Evolutionary conservation across 2,888 invertebrate genomes (phyloP).

Genomic region (Cheilosia variabilis): DNA sequence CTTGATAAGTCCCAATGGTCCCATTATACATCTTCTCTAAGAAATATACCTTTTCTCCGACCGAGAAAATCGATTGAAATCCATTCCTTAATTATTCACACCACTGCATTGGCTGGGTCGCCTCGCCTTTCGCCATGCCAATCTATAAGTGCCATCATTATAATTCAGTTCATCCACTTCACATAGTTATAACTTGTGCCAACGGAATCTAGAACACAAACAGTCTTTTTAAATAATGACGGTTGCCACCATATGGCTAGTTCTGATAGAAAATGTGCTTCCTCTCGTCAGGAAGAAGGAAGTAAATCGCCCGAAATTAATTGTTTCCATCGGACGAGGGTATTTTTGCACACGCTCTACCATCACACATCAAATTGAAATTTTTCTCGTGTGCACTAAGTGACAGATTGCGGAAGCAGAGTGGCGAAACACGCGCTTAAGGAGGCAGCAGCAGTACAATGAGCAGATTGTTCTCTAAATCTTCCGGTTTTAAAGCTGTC

Average conservation of each 20-base stretch:
- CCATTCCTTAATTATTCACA: constrained; percentile 54
- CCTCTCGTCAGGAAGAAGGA: constrained; percentile 43
- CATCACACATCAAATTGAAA: constrained; percentile 32
- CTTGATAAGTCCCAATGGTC: constrained; percentile 28
- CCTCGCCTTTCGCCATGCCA: not conserved
- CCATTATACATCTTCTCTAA: not conserved
- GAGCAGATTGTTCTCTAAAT: constrained; percentile 26
- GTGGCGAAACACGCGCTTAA: constrained; percentile 21
- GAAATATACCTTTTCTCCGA: constrained; percentile 1
- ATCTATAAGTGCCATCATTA: constrained; percentile 20
- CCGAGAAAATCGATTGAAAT: constrained; percentile 44
- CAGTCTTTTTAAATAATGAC: not conserved
- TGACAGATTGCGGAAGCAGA: constrained; percentile 50
- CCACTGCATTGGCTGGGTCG: constrained; percentile 35
- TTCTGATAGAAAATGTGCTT: constrained; percentile 13
- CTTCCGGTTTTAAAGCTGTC: constrained; percentile 30
- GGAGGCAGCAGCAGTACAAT: constrained; percentile 20
- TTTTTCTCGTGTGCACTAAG: constrained; percentile 27
- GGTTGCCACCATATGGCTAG: not conserved
- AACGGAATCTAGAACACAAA: constrained; percentile 15
- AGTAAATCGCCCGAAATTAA: constrained; percentile 49
- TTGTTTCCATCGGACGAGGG: constrained; percentile 30
- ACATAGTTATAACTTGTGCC: not conserved
- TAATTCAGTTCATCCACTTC: constrained; percentile 11
- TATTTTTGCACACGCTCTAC: not conserved